These are phyloP conservation scores for Python bivittatus DNA, from an alignment of 2,113 vertebrate genomes.

Conservation along the genomic window DNA sequence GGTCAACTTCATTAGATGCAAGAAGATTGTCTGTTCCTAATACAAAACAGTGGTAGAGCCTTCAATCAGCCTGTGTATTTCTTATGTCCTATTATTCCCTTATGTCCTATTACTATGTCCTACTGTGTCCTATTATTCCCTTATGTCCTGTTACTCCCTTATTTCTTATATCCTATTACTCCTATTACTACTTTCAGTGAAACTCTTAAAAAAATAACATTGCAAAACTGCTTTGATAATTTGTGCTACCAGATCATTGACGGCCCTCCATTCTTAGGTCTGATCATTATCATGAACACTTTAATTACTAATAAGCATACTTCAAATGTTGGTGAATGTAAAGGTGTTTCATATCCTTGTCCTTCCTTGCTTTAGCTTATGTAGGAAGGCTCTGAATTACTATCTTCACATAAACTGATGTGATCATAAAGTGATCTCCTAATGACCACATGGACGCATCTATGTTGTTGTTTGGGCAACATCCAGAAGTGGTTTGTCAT, in stretches of 20 bases:
- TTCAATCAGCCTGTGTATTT: no score
- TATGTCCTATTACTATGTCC: no score
- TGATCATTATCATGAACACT: not conserved
- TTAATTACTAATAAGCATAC: not conserved
- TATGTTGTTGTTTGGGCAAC: no score
- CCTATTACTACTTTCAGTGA: not conserved
- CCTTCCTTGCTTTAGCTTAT: not conserved
- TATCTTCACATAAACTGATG: not conserved
- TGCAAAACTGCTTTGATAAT: no score
- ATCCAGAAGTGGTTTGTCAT: no score
- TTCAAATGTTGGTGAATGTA: not conserved
- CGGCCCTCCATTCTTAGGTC: not conserved
- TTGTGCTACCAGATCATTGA: no score
- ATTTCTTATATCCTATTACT: not conserved
- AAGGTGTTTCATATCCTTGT: not conserved
- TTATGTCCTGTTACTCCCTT: no score
- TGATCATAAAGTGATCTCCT: not conserved
- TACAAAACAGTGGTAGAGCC: no score
- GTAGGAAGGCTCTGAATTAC: not conserved
- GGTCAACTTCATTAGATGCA: not conserved
- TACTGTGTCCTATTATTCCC: no score
- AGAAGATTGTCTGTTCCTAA: not conserved
- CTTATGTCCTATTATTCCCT: no score
- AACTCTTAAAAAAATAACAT: not conserved
- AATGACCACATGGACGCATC: not conserved